These are phyloP conservation scores for Nemotelus nigrinus DNA, from an alignment of 2,888 invertebrate genomes.

Conservation along the genomic window DNA sequence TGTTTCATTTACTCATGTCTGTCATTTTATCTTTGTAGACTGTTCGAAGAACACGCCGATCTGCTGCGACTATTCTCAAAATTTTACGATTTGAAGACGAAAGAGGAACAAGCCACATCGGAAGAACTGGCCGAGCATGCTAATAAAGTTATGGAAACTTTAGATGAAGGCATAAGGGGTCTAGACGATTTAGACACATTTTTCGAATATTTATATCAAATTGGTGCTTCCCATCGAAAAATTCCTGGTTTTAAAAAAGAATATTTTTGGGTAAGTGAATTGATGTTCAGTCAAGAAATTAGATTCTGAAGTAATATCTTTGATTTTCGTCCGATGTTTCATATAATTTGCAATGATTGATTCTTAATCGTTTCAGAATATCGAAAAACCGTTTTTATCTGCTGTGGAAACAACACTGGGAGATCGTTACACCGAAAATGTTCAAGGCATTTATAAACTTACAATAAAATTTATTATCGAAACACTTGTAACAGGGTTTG, in stretches of 20 bases:
- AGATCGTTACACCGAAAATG: slow-evolving; percentile 88
- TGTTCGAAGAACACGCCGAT: slow-evolving; percentile 87
- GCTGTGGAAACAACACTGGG: slow-evolving; percentile 87
- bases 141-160: slow-evolving; percentile 86
- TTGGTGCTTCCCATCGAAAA: slow-evolving; percentile 83
- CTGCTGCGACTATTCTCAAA: slow-evolving; percentile 82
- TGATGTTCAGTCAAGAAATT: neutral
- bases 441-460: slow-evolving; percentile 87
- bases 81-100: slow-evolving; percentile 80
- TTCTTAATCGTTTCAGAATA: slow-evolving; percentile 74
- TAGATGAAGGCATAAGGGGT: slow-evolving; percentile 89
- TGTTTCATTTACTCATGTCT: neutral
- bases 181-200: slow-evolving; percentile 87
- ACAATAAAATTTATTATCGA: slow-evolving; percentile 89
- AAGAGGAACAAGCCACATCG: slow-evolving; percentile 82
- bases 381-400: slow-evolving; percentile 87
- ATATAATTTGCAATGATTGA: neutral
- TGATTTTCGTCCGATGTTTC: neutral
- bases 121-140: slow-evolving; percentile 88
- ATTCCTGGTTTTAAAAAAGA: slow-evolving; percentile 88
- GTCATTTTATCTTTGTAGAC: slow-evolving; percentile 66
- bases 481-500: slow-evolving; percentile 82
- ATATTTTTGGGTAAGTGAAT: slow-evolving; percentile 82
- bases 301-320: neutral
- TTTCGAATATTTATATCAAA: slow-evolving; percentile 82